A percentile compares a stretch with the other conserved stretches of the same genome.
Evolutionary conservation across 2,797 vertebrate species (phyloP).

Genomic region (Lacerta bilineata): DNA sequence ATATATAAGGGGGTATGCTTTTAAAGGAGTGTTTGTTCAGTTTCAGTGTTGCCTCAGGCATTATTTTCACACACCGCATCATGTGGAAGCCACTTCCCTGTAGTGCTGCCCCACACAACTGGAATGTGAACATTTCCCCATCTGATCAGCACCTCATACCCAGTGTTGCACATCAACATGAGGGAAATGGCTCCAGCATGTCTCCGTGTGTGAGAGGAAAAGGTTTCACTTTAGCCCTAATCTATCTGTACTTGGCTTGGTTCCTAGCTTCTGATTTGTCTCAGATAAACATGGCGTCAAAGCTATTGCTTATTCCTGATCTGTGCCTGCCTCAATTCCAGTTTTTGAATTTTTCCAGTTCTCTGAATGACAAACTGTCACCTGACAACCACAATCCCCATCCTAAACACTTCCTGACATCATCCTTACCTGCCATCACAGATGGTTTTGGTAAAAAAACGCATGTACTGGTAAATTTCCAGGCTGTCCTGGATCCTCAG

Average conservation of each 20-base stretch:
- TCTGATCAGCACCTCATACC: background rate
- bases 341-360: background rate
- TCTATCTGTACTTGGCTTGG: background rate
- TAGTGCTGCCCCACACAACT: background rate
- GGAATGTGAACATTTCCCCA: background rate
- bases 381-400: background rate
- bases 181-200: background rate
- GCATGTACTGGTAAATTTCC: conserved; percentile 94
- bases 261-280: background rate
- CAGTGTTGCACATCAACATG: background rate
- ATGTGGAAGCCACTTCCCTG: background rate
- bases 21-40: background rate
- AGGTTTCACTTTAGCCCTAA: background rate
- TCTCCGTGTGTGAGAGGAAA: background rate
- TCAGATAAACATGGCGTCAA: no score
- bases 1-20: background rate
- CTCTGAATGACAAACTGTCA: background rate
- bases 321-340: background rate
- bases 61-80: background rate
- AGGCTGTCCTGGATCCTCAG: conserved; percentile 88
- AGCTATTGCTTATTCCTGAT: background rate
- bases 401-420: background rate
- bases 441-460: conserved; percentile 93
- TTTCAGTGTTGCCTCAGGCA: background rate
- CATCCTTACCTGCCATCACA: conserved; percentile 86